Base-by-base conservation (phyloP, 2,113 vertebrate species). In the Mesocricetus auratus region DNA sequence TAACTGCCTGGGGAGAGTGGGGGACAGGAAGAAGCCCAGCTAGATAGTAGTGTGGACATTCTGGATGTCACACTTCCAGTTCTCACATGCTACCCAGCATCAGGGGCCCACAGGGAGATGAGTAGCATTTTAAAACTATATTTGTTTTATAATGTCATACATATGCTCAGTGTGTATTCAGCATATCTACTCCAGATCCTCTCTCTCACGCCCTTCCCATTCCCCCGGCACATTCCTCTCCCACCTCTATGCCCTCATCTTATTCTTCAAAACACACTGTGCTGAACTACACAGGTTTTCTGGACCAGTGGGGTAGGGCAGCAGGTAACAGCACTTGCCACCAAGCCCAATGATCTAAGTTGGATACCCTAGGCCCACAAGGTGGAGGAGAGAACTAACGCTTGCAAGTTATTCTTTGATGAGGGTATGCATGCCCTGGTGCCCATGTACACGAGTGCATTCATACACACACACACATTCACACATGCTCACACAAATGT, bases 11-110 rank as follows among this genome's bases (percentile, higher is more conserved):
- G 2, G 31, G 82, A 68, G 4, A 9, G 50, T 0, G 1, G 50
- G 53, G 7, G 1, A 9, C 0, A 8, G 75, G 1, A 0, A 39
- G 74, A 45, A 8, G 5, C 33, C 3, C 36, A 2, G 12, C 22
- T 0, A 3, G 66, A 5, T 29, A 1, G 12, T 1, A 29, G 36
- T 12, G 0, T 17, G 3, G 10, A 68, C 0, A 0, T 29, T 1
- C 0, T 3, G 3, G 22, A 4, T 22, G 24, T 66, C 26, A 19
- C 7, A 21, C 6, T n/a, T 36, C 58, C 15, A 16, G 9, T 11
- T 1, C 8, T 31, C 1, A 1, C 50, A 0, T 0, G 0, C 36
- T 29, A 16, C 9, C n/a, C 15, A 53, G 39, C 33, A 26, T 10
- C 33, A 15, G 39, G 62, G 42, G 15, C 11, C 36, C 47, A 4